Conservation (phyloP, 2,113 vertebrate species). For the Suricata suricatta region DNA sequence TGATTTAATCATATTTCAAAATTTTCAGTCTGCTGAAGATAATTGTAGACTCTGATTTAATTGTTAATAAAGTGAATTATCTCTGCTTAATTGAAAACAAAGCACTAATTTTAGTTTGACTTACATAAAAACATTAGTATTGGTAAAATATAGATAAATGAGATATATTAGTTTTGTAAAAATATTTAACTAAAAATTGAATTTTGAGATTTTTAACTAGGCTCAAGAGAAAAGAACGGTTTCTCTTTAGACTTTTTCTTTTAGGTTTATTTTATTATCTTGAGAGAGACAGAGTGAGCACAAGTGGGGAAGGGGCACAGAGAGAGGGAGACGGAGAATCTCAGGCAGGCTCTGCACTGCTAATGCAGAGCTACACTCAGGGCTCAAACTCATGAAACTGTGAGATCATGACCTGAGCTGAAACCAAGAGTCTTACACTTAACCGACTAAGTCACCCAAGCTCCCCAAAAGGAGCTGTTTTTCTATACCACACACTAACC, state of each 20-base stretch:
- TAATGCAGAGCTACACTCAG: too few species aligned
- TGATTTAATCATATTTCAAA: neutral
- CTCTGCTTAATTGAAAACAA: neutral
- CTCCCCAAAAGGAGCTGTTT: neutral
- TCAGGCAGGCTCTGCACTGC: too few species aligned
- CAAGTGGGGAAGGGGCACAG: too few species aligned
- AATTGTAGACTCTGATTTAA: neutral
- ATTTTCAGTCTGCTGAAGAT: neutral
- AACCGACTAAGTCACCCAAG: too few species aligned
- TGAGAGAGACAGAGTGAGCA: too few species aligned
- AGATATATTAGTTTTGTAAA: neutral
- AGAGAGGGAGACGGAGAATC: too few species aligned
- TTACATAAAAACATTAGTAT: neutral
- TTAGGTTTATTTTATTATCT: too few species aligned
- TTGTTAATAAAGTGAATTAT: neutral
- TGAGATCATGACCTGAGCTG: too few species aligned
- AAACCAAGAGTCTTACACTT: too few species aligned
- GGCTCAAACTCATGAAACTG: too few species aligned
- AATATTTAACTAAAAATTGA: neutral
- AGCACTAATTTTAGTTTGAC: neutral
- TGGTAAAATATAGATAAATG: neutral
- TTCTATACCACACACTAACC: neutral
- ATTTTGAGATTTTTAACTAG: neutral
- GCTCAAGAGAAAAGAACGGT: neutral
- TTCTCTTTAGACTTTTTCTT: too few species aligned